phyloP scores from a whole-genome alignment of 2,888 invertebrate genomes.

The Meiosimyza decipiens region DNA sequence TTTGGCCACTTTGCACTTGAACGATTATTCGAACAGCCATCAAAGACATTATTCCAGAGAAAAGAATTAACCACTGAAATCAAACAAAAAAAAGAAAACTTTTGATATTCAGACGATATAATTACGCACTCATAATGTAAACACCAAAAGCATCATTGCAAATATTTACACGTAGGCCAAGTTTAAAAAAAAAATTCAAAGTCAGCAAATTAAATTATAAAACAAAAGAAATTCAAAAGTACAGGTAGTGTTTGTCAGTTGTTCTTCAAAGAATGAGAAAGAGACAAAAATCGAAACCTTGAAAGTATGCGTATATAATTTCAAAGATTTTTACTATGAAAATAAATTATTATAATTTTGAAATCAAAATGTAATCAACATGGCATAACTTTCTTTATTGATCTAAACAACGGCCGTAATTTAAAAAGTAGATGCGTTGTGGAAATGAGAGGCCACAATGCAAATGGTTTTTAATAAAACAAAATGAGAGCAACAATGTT shows the following conservation, averaged over 20 bases:
- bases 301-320: constrained; percentile 6
- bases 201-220: background rate
- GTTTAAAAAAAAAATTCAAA: constrained; percentile 3
- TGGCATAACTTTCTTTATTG: background rate
- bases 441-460: background rate
- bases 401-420: background rate
- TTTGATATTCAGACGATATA: too few relatives aligned
- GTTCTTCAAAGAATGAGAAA: background rate
- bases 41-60: too few relatives aligned
- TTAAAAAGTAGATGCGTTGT: background rate
- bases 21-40: too few relatives aligned
- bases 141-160: background rate
- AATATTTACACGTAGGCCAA: constrained; percentile 22
- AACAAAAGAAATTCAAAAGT: too few relatives aligned
- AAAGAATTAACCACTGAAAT: too few relatives aligned
- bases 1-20: too few relatives aligned
- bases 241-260: too few relatives aligned
- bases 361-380: background rate
- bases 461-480: background rate
- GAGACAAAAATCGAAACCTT: constrained; percentile 11
- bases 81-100: too few relatives aligned
- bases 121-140: too few relatives aligned
- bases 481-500: background rate
- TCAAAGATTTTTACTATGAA: background rate
- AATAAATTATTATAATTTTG: background rate